phyloP scores from a whole-genome alignment of 2,797 vertebrate species.

The Sebastes aleutianus region DNA sequence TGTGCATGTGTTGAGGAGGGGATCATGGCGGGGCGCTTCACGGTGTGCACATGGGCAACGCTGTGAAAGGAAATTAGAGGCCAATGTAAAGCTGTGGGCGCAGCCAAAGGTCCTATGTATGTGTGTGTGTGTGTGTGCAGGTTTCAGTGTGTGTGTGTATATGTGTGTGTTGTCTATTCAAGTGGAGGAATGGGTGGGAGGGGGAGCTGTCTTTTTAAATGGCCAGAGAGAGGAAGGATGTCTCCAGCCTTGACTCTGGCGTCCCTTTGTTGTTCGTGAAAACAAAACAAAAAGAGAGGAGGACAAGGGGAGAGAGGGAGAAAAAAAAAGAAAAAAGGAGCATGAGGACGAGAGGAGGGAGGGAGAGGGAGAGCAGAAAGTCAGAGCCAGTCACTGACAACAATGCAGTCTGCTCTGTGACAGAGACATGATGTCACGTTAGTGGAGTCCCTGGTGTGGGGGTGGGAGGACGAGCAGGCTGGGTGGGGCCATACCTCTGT shows the following conservation, averaged over 20 bases:
- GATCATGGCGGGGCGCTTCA: conserved; percentile 6
- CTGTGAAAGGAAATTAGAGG: conserved; percentile 58
- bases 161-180: conserved; percentile 51
- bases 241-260: conserved; percentile 74
- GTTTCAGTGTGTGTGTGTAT: neutral
- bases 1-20: neutral
- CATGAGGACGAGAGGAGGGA: conserved; percentile 54
- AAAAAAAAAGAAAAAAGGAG: conserved; percentile 15
- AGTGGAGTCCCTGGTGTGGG: conserved; percentile 71
- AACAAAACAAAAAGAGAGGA: conserved; percentile 77
- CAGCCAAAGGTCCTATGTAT: conserved; percentile 42
- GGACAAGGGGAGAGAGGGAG: conserved; percentile 52
- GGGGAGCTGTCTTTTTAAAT: conserved; percentile 65
- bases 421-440: conserved; percentile 82
- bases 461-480: conserved; percentile 48
- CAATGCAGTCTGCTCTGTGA: conserved; percentile 74
- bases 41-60: conserved; percentile 28
- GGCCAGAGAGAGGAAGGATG: conserved; percentile 69
- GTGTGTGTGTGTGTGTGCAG: conserved; percentile 5
- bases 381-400: conserved; percentile 73
- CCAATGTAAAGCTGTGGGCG: conserved; percentile 67
- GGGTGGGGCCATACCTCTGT: conserved; percentile 77
- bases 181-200: conserved; percentile 53
- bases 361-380: conserved; percentile 42
- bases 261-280: conserved; percentile 79